Base-by-base conservation (phyloP, 2,888 invertebrate species). In the Lasioglossum zephyrum region DNA sequence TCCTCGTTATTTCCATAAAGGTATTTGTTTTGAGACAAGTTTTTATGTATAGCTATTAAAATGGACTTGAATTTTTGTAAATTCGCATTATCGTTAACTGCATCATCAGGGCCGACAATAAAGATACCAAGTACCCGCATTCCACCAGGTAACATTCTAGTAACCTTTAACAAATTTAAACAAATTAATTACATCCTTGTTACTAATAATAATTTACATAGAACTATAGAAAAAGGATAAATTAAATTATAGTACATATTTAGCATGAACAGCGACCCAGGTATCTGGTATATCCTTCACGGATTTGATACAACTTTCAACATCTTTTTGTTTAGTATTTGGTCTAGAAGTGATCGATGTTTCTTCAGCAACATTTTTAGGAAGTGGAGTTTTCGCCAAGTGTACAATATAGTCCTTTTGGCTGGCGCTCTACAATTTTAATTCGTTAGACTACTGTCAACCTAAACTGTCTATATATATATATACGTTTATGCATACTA, bases 141-240 rank as follows among this genome's bases (percentile, higher is more conserved):
- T 73, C 98, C 99, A 69, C 99, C 99, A 53, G 98, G 98, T 86
- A 99, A 95, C 98, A 99, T 98, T 95, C 98, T 96, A 3, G 97
- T 97, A 1, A 98, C 96, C 96, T 96, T n/a, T 73, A 88, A 86
- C 6, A 13, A 13, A 70, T 70, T n/a, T n/a, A 13, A 70, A 11
- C 13, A 41, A 8, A 69, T 69, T 39, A 69, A 31, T 63, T 31
- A 31, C 18, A 63, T 63, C 6, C 31, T 69, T 39, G 22, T 18
- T 69, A 22, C 2, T 66, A 66, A 8, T 18, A 36, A 36, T 36
- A 66, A 66, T 69, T 11, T 22, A 11, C 22, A 36, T 1, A 69
- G 39, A 69, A 69, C 9, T 9, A 22, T 4, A 11, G 9, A 44
- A 60, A 75, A n/a, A n/a, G 8, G 53, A 6, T 69, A 4, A 75